Conservation (phyloP, 2,797 vertebrate species). For the Esox lucius region DNA sequence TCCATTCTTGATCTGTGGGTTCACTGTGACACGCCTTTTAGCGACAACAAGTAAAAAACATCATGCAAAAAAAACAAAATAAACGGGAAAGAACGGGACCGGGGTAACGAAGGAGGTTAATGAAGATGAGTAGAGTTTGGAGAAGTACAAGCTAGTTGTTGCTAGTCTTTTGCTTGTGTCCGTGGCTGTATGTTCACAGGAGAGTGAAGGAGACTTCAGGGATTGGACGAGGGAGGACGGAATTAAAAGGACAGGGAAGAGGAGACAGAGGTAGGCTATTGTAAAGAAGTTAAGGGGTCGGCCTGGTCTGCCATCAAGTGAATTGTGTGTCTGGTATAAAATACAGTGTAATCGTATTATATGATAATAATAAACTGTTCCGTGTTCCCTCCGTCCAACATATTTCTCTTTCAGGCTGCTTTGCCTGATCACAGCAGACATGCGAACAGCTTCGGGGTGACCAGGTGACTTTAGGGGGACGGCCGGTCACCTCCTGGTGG, state of each 20-base stretch:
- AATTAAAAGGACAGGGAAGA: not conserved
- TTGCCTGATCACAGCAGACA: conserved; percentile 44
- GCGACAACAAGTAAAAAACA: conserved; percentile 42
- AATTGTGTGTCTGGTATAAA: conserved; percentile 61
- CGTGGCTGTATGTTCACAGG: conserved; percentile 30
- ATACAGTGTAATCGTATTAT: conserved; percentile 50
- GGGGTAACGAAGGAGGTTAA: conserved; percentile 47
- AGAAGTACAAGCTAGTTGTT: conserved; percentile 53
- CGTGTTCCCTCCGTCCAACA: conserved; percentile 27
- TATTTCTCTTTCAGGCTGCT: not conserved
- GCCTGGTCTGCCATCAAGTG: conserved; percentile 56
- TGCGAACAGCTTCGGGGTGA: conserved; percentile 59
- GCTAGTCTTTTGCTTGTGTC: conserved; percentile 59
- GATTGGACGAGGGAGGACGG: not conserved
- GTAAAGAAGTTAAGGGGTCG: conserved; percentile 25
- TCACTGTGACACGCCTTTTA: conserved; percentile 31
- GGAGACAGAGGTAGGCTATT: conserved; percentile 15
- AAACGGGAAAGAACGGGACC: not conserved
- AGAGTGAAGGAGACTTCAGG: not conserved
- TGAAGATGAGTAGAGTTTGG: conserved; percentile 41
- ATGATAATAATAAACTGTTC: conserved; percentile 53
- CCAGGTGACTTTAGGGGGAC: conserved; percentile 62
- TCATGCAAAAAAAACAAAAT: conserved; percentile 45
- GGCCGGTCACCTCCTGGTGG: conserved; percentile 53
- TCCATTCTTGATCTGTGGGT: conserved; percentile 38